phyloP scores from a whole-genome alignment of 2,888 invertebrate genomes.

The Baccha elongata region DNA sequence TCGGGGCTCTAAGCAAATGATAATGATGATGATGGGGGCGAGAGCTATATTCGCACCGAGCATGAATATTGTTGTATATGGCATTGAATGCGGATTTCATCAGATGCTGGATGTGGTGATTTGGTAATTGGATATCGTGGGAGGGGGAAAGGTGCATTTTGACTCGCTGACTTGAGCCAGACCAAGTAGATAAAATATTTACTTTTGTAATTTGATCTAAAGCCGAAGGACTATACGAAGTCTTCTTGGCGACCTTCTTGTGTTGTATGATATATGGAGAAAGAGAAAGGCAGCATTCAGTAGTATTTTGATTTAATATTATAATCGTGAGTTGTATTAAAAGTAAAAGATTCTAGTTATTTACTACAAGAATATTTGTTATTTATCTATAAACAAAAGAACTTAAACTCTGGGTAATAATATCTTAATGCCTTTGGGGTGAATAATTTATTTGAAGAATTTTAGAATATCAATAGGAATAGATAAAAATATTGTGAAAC shows the following conservation, averaged over 20 bases:
- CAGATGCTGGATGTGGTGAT: constrained; percentile 72
- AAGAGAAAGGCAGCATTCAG: constrained; percentile 52
- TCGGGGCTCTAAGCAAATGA: constrained; percentile 35
- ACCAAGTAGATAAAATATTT: constrained; percentile 65
- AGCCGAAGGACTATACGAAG: constrained; percentile 42
- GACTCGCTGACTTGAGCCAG: constrained; percentile 3
- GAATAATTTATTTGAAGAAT: not conserved
- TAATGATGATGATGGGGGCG: constrained; percentile 55
- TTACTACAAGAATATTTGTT: constrained; percentile 36
- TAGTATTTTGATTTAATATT: constrained; percentile 26
- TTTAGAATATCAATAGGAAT: too few species aligned
- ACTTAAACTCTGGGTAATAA: too few species aligned
- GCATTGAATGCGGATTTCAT: constrained; percentile 70
- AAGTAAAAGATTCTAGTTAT: constrained; percentile 25
- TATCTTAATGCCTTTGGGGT: not conserved
- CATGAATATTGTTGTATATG: constrained; percentile 32
- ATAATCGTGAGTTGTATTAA: constrained; percentile 39
- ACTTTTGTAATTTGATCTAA: constrained; percentile 66
- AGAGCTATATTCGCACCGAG: constrained; percentile 15
- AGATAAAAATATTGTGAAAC: too few species aligned
- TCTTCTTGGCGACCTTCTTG: constrained; percentile 55
- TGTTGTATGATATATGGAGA: constrained; percentile 14
- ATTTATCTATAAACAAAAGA: not conserved
- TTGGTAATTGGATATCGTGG: constrained; percentile 71
- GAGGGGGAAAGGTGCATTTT: constrained; percentile 25